These are phyloP conservation scores for Ochropleura leucogaster DNA, from an alignment of 2,888 invertebrate genomes.

Conservation along the genomic window DNA sequence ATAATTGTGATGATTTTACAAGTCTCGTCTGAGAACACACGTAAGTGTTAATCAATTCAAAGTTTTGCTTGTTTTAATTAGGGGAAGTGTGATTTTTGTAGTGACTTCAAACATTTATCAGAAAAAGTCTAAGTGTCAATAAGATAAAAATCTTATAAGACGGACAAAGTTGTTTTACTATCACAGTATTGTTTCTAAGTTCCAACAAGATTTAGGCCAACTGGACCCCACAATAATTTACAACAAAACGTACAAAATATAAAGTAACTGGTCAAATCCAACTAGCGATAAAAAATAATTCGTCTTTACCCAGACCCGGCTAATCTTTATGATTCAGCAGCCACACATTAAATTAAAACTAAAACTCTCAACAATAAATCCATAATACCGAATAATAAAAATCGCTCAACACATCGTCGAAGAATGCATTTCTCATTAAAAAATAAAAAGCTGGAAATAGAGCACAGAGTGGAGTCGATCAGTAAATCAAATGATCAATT, in stretches of 20 bases:
- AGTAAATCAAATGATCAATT: conserved; percentile 73
- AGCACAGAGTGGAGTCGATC: conserved; percentile 60
- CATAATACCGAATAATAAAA: conserved; percentile 33
- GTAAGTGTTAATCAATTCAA: conserved; percentile 74
- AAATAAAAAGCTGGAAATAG: conserved; percentile 72
- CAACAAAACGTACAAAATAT: conserved; percentile 1
- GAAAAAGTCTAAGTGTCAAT: conserved; percentile 38
- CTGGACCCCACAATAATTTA: conserved; percentile 4
- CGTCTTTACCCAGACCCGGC: background rate
- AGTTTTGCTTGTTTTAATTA: conserved; percentile 55
- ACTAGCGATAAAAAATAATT: background rate
- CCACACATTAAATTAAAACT: conserved; percentile 30
- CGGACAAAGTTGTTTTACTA: conserved; percentile 19
- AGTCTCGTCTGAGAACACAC: conserved; percentile 68
- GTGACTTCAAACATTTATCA: conserved; percentile 14
- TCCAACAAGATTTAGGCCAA: conserved; percentile 54
- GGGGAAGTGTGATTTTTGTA: conserved; percentile 54
- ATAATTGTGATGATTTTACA: conserved; percentile 74
- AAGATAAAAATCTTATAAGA: conserved; percentile 52
- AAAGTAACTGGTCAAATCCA: background rate
- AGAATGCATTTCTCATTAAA: conserved; percentile 71
- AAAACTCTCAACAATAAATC: conserved; percentile 44
- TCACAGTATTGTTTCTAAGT: conserved; percentile 16
- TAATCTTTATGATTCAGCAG: conserved; percentile 35
- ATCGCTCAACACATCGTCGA: conserved; percentile 43